Percentiles rank a stretch among this genome's conserved stretches.
These are phyloP conservation scores for Chironex yamaguchii DNA, from an alignment of 30 jellyfish, hydroid and myxozoan genomes.

Conservation along the genomic window DNA sequence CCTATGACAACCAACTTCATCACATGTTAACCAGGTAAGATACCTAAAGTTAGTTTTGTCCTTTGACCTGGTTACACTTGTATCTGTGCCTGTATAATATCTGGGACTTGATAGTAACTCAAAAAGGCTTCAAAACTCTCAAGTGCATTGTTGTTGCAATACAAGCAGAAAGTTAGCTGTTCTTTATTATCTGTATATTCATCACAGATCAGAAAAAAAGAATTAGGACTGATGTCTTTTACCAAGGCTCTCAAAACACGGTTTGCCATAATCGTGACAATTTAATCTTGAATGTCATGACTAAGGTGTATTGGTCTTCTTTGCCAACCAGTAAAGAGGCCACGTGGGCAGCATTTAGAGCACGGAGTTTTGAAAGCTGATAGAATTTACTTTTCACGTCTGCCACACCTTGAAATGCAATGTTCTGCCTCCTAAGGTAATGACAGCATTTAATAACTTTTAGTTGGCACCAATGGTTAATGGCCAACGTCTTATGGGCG, in stretches of 20 bases:
- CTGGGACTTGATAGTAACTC: not conserved
- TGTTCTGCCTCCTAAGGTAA: not conserved
- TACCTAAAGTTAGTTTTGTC: too few species aligned
- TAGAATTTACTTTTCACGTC: not conserved
- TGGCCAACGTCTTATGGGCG: not conserved
- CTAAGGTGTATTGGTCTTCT: not conserved
- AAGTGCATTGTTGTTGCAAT: not conserved
- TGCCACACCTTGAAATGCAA: not conserved
- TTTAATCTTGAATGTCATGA: not conserved
- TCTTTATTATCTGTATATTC: not conserved
- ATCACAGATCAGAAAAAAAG: not conserved
- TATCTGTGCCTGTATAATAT: too few species aligned
- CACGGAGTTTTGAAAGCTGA: not conserved
- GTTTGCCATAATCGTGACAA: not conserved
- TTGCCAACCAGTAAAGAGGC: not conserved
- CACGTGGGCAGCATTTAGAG: not conserved
- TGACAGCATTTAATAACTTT: not conserved
- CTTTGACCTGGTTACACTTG: too few species aligned
- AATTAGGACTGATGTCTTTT: not conserved
- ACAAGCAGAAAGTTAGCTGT: not conserved
- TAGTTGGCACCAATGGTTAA: not conserved
- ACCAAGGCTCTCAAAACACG: not conserved
- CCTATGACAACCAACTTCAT: too few species aligned
- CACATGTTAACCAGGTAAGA: too few species aligned
- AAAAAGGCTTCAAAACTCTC: not conserved